A percentile compares a stretch with the other conserved stretches of the same genome.
These are phyloP conservation scores for Chymomyza procnemis DNA, from an alignment of 2,888 invertebrate species.

Conservation along the genomic window DNA sequence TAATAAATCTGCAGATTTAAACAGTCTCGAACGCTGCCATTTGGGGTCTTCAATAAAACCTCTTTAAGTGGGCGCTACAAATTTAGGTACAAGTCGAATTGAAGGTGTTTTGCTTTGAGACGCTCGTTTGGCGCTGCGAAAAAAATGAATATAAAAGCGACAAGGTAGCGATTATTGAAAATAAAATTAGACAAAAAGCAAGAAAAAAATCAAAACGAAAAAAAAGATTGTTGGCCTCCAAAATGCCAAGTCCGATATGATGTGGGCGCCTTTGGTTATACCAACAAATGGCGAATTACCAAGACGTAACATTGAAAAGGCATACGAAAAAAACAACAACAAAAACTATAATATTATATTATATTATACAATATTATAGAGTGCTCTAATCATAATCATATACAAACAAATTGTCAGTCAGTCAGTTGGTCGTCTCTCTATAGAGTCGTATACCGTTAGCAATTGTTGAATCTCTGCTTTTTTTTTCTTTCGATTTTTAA, in stretches of 20 bases:
- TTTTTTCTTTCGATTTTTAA: background rate
- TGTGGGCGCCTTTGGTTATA: constrained; percentile 21
- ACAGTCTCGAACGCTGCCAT: too few relatives aligned
- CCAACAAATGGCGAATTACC: constrained; percentile 37
- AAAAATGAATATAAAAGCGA: constrained; percentile 44
- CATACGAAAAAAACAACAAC: constrained; percentile 3
- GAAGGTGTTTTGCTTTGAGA: too few relatives aligned
- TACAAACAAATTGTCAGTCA: constrained; percentile 14
- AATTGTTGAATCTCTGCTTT: background rate
- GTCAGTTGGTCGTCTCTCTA: constrained; percentile 8
- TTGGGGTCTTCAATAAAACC: too few relatives aligned
- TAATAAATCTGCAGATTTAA: too few relatives aligned
- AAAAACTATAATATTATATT: background rate
- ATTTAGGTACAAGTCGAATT: too few relatives aligned
- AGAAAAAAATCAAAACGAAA: too few relatives aligned
- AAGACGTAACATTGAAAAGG: constrained; percentile 26
- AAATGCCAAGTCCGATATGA: constrained; percentile 17
- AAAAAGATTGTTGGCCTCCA: constrained; percentile 46
- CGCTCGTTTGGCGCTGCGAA: background rate
- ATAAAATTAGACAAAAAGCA: constrained; percentile 22
- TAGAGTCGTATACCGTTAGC: constrained; percentile 52
- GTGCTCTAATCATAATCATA: constrained; percentile 47
- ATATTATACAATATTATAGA: too few relatives aligned
- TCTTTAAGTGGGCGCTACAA: too few relatives aligned
- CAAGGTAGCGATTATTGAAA: constrained; percentile 37